Percentiles rank a stretch among this genome's conserved stretches.
These are phyloP conservation scores for Eurosta solidaginis DNA, from an alignment of 1,140 invertebrate species.

Conservation along the genomic window DNA sequence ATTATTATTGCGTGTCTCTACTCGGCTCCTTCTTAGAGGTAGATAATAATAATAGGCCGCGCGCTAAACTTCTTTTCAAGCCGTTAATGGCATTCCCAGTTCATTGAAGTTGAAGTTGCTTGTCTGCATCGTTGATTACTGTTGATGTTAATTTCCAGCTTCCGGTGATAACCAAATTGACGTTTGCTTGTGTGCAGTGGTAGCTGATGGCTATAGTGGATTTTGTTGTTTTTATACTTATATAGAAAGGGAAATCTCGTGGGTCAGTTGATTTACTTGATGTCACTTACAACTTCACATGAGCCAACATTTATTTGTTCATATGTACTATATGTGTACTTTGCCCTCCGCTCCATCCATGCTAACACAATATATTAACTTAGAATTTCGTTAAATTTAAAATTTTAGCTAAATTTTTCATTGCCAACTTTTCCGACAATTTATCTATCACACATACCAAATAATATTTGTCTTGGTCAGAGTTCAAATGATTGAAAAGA, in stretches of 20 bases:
- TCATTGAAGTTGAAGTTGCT: background rate
- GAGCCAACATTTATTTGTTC: background rate
- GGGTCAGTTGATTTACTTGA: constrained; percentile 10
- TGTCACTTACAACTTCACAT: background rate
- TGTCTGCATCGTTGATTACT: background rate
- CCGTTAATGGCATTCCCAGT: constrained; percentile 7
- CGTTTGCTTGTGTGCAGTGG: background rate
- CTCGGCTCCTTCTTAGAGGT: background rate
- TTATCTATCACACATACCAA: no score
- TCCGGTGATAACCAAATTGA: constrained; percentile 25
- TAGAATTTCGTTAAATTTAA: no score
- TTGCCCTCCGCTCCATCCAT: no score
- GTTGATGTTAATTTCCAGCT: constrained; percentile 27
- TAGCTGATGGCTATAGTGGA: background rate
- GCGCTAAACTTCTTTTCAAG: constrained; percentile 10
- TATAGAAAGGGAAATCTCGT: background rate
- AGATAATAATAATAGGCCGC: background rate
- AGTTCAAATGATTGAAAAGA: no score
- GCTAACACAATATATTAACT: no score
- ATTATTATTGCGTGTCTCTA: background rate
- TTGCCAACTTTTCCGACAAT: no score
- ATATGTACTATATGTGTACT: no score
- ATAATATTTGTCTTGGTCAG: no score
- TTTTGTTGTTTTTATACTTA: background rate
- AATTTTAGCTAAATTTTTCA: no score